phyloP scores from a whole-genome alignment of 2,888 invertebrate genomes.

The Euplagia quadripunctaria region DNA sequence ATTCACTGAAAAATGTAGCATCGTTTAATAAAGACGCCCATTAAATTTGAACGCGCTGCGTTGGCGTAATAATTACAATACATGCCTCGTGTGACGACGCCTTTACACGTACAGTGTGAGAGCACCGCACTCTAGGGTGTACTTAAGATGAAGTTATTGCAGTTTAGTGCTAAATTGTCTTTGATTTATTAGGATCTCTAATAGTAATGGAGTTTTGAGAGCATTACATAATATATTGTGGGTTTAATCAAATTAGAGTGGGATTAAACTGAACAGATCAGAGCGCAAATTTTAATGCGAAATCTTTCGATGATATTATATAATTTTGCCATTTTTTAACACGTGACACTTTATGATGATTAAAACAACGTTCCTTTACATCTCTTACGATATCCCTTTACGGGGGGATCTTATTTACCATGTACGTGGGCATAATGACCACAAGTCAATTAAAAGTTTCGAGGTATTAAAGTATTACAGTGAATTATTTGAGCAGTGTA shows the following conservation, averaged over 20 bases:
- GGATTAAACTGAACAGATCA: not conserved
- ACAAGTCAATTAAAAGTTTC: no score
- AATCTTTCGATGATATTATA: not conserved
- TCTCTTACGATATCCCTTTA: no score
- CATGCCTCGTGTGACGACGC: slow-evolving; percentile 30
- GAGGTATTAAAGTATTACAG: no score
- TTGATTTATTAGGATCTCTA: slow-evolving; percentile 32
- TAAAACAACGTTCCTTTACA: no score
- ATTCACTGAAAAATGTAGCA: slow-evolving; percentile 30
- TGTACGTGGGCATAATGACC: no score
- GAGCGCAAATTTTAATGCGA: not conserved
- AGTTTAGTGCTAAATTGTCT: slow-evolving; percentile 31
- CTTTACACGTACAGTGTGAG: slow-evolving; percentile 21
- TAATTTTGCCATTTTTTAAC: not conserved
- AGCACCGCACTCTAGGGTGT: slow-evolving; percentile 18
- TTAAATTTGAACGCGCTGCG: slow-evolving; percentile 42
- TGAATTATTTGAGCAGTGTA: no score
- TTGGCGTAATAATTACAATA: slow-evolving; percentile 44
- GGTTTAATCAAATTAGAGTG: slow-evolving; percentile 1
- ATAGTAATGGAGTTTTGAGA: slow-evolving; percentile 18
- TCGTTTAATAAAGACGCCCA: slow-evolving; percentile 38
- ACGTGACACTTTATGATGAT: no score
- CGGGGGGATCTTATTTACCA: no score
- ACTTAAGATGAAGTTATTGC: slow-evolving; percentile 28
- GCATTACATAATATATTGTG: slow-evolving; percentile 4